phyloP scores from a whole-genome alignment of 2,113 vertebrate genomes.

The Melanerpes aurifrons region DNA sequence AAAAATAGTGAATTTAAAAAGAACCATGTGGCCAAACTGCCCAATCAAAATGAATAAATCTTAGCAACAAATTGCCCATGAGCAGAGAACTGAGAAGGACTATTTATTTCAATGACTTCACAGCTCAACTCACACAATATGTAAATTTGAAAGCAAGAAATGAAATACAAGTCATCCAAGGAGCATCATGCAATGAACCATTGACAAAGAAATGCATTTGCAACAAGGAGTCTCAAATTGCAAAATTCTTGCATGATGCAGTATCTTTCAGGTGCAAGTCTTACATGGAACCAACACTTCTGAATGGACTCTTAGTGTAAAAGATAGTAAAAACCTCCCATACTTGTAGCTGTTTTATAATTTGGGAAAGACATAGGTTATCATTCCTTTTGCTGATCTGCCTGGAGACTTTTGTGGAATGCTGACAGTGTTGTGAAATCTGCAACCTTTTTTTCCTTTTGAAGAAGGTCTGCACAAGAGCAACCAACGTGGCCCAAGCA shows the following conservation, averaged over 20 bases:
- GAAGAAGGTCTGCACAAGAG: neutral
- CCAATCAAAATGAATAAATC: constrained; percentile 9
- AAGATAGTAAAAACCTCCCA: neutral
- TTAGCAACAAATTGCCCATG: constrained; percentile 9
- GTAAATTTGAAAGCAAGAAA: constrained; percentile 25
- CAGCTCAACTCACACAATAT: constrained; percentile 38
- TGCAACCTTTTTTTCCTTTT: neutral
- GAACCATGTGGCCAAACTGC: neutral
- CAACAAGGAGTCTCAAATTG: constrained; percentile 1
- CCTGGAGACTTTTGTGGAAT: neutral
- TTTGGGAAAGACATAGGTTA: neutral
- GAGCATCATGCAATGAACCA: constrained; percentile 37
- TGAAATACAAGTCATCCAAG: constrained; percentile 27
- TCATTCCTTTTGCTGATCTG: neutral
- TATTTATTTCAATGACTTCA: constrained; percentile 41
- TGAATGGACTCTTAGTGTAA: neutral
- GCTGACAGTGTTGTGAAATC: neutral
- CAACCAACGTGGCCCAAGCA: neutral
- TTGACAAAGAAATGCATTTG: constrained; percentile 28
- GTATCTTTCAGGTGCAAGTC: neutral
- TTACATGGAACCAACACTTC: neutral
- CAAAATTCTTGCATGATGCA: neutral
- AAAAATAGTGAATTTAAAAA: neutral
- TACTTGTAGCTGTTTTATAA: neutral
- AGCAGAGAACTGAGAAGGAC: neutral